phyloP scores from a whole-genome alignment of 2,888 invertebrate species.

The Dyspetes luteomarginatus region DNA sequence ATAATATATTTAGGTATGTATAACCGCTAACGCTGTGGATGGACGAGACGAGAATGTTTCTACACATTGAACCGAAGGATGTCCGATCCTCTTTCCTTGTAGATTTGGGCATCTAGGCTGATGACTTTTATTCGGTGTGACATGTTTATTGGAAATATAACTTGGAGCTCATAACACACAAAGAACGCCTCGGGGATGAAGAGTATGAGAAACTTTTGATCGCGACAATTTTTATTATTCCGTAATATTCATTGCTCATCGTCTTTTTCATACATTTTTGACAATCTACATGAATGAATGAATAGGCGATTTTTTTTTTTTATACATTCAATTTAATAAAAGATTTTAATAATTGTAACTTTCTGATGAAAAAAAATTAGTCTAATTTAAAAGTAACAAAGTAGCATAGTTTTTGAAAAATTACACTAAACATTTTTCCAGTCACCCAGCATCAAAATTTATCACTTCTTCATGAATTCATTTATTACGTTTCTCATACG shows the following conservation, averaged over 20 bases:
- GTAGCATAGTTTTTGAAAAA: too few relatives aligned
- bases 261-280: background rate
- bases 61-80: conserved; percentile 42
- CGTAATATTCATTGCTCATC: too few relatives aligned
- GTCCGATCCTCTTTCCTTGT: conserved; percentile 51
- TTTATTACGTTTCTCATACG: too few relatives aligned
- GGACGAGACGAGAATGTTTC: conserved; percentile 42
- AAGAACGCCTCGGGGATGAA: background rate
- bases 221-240: background rate
- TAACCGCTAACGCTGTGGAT: background rate
- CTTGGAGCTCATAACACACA: background rate
- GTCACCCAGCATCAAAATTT: too few relatives aligned
- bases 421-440: too few relatives aligned
- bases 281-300: too few relatives aligned
- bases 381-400: too few relatives aligned
- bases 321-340: too few relatives aligned
- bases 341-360: too few relatives aligned
- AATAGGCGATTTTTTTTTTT: too few relatives aligned
- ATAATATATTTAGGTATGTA: background rate
- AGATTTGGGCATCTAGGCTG: background rate
- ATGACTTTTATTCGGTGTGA: conserved; percentile 13
- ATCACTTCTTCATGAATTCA: too few relatives aligned
- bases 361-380: too few relatives aligned
- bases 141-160: conserved; percentile 22
- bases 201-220: background rate